Percentiles rank a stretch among this genome's conserved stretches.
phyloP scores from a whole-genome alignment of 2,888 invertebrate species.

The Automeris io region DNA sequence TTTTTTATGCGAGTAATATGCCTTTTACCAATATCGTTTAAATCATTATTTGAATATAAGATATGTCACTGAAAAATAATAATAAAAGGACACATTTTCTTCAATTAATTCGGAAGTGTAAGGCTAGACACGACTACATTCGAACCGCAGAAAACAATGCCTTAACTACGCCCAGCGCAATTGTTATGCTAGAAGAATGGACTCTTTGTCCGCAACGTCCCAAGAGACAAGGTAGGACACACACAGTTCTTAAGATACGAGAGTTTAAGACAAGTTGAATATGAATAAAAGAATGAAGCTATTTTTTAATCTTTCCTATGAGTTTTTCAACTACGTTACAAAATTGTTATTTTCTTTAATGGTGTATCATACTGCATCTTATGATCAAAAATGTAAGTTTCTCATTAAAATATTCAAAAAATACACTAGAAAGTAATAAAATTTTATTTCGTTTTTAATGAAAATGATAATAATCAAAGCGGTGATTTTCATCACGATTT shows the following conservation, averaged over 20 bases:
- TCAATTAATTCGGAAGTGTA: slow-evolving; percentile 29
- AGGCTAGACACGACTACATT: slow-evolving; percentile 27
- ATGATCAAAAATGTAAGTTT: no score
- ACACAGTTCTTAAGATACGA: slow-evolving; percentile 30
- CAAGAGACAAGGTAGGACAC: slow-evolving; percentile 38
- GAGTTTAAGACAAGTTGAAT: slow-evolving; percentile 24
- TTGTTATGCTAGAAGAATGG: slow-evolving; percentile 50
- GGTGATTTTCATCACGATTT: no score
- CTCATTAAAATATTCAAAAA: no score
- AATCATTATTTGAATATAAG: no score
- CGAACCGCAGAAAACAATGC: slow-evolving; percentile 46
- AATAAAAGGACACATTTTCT: no score
- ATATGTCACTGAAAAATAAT: no score
- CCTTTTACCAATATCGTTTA: no score
- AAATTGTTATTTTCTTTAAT: background rate
- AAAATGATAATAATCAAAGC: no score
- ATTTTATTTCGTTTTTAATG: no score
- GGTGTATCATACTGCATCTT: no score
- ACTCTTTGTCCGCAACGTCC: slow-evolving; percentile 44
- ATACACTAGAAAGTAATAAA: no score
- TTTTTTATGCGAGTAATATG: no score
- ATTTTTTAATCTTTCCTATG: background rate
- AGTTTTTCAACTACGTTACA: background rate
- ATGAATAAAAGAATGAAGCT: slow-evolving; percentile 12
- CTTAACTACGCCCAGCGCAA: slow-evolving; percentile 49